Evolutionary conservation across 2,113 vertebrate genomes (phyloP), one percentile per base, ranked within the genome.

Genomic region (Numida meleagris): DNA sequence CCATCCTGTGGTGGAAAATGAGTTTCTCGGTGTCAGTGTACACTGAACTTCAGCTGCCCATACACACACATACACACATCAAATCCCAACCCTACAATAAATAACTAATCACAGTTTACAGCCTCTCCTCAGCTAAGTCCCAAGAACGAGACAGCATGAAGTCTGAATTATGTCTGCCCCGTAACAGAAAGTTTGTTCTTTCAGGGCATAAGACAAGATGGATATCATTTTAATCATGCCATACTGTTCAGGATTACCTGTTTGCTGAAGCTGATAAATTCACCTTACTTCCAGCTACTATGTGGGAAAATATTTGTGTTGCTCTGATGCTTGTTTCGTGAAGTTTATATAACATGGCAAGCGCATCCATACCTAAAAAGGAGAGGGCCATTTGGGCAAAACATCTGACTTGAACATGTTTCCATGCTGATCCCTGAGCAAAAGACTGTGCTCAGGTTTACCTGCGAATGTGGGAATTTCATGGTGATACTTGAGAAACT

Each of bases 161-260:
- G 77, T 92, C 76, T 93, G 90, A 95, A 88, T 90, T 92, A 95
- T 63, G 68, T 53, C 78, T 75, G n/a, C 36, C 75, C 80, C 55
- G 63, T 63, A 93, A 73, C 23, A 94, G 78, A 76, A 90, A 85
- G 53, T 82, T 96, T 73, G 7, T 84, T 97, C 80, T 88, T 94
- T 43, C 46, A 90, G 79, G 68, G 53, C n/a, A 51, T 18, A 89
- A 87, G 73, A 66, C 42, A 95, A 89, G 88, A 53, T 68, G 51
- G 86, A 90, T 70, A 68, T 80, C 2, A 58, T 92, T 96, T 89
- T 73, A 82, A 86, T 43, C 33, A 61, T 63, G n/a, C 14, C 62
- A 48, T 50, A 42, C 75, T 86, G 46, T 80, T 55, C 78, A 84
- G 48, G 18, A 80, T 92, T 82, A 71, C 48, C 75, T 66, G 15